Conservation (phyloP, 2,888 invertebrate species). For the Lycophotia porphyrea region DNA sequence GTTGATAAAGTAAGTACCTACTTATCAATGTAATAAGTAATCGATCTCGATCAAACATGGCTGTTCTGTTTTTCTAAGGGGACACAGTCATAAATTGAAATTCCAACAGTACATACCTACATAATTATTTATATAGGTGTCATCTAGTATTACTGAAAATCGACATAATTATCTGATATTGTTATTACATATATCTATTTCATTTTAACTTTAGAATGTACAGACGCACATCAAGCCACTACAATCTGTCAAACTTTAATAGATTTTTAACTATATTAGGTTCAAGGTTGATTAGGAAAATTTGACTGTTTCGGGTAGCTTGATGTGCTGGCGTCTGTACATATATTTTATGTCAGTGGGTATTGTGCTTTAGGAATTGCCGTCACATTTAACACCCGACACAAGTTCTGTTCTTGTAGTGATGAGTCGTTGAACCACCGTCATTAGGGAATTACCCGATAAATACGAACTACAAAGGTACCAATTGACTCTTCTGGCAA, state of each 20-base stretch:
- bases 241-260: too few relatives aligned
- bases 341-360: not conserved
- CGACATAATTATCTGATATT: too few relatives aligned
- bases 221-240: too few relatives aligned
- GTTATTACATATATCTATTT: too few relatives aligned
- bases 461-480: slow-evolving; percentile 1
- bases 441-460: slow-evolving; percentile 24
- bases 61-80: not conserved
- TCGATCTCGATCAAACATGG: not conserved
- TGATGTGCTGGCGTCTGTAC: too few relatives aligned
- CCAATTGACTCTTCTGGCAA: not conserved
- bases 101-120: not conserved
- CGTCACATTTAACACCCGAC: not conserved
- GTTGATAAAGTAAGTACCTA: not conserved
- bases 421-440: slow-evolving; percentile 11
- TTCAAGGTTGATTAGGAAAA: too few relatives aligned
- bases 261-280: too few relatives aligned
- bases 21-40: not conserved
- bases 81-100: not conserved
- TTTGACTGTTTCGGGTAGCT: too few relatives aligned
- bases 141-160: not conserved
- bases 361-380: not conserved
- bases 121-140: not conserved
- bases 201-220: too few relatives aligned
- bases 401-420: not conserved